Evolutionary conservation across 2,113 vertebrate genomes (phyloP).

Genomic region (Struthio camelus): DNA sequence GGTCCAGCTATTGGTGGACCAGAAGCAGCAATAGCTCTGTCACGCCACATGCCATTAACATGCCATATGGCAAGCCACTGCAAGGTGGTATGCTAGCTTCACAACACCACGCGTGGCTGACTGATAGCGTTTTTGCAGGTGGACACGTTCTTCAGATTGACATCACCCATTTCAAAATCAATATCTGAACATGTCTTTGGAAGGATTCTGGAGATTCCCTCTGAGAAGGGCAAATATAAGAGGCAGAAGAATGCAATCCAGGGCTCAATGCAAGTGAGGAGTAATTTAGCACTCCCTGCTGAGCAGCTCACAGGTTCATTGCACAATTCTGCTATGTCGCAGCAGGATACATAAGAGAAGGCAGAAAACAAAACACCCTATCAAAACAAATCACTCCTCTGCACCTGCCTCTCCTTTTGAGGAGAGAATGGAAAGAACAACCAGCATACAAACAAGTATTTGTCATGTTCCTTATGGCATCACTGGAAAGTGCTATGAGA

Average conservation of each 20-base stretch:
- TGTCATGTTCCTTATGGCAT: not conserved
- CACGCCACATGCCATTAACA: not conserved
- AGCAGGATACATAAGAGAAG: not conserved
- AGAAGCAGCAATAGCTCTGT: not conserved
- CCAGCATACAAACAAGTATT: not conserved
- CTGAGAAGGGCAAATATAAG: not conserved
- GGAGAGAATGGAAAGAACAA: not conserved
- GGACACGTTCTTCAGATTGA: not conserved
- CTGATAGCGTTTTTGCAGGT: not conserved
- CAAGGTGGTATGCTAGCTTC: not conserved
- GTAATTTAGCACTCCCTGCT: not conserved
- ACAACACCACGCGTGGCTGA: not conserved
- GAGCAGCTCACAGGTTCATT: not conserved
- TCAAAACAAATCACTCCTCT: not conserved
- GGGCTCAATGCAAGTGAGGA: not conserved
- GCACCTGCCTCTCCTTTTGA: not conserved
- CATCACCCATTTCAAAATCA: not conserved
- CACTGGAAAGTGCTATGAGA: not conserved
- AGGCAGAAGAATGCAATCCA: not conserved
- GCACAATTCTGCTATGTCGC: not conserved
- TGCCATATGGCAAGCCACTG: fast-evolving
- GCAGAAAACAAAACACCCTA: not conserved
- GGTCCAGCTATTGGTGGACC: not conserved
- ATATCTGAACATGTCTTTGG: not conserved
- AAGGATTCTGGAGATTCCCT: not conserved